These are phyloP conservation scores for Sebastes wilsoni DNA, from an alignment of 2,797 vertebrate species.

Conservation along the genomic window DNA sequence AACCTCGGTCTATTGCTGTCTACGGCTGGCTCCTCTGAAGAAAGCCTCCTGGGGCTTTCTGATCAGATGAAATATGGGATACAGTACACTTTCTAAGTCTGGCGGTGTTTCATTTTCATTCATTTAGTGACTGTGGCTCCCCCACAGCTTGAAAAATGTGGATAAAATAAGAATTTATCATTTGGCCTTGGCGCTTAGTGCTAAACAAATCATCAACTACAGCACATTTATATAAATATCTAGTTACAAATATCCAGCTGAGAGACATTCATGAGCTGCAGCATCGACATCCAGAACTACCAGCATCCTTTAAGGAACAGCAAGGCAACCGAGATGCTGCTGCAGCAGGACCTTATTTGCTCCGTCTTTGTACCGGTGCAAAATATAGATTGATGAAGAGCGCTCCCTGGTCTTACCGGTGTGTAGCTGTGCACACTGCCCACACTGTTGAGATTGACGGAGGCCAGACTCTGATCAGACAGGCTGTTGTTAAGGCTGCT, in stretches of 20 bases:
- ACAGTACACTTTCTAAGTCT: constrained; percentile 44
- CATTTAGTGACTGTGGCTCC: constrained; percentile 36
- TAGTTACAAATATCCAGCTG: constrained; percentile 32
- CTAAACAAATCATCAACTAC: constrained; percentile 16
- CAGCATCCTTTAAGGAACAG: constrained; percentile 1
- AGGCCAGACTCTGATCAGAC: constrained; percentile 94
- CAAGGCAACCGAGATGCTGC: background rate
- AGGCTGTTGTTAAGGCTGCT: constrained; percentile 98
- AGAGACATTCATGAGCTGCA: constrained; percentile 7
- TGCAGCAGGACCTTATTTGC: constrained; percentile 1
- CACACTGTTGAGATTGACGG: constrained; percentile 94
- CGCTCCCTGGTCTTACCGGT: constrained; percentile 80
- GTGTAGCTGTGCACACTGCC: constrained; percentile 93
- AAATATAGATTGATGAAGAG: background rate
- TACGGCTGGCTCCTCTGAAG: constrained; percentile 66
- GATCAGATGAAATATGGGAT: constrained; percentile 66
- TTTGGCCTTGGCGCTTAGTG: constrained; percentile 1
- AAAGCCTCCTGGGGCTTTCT: constrained; percentile 56
- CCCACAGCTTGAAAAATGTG: constrained; percentile 33
- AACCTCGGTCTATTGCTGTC: constrained; percentile 68
- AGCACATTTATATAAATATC: constrained; percentile 35
- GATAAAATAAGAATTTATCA: constrained; percentile 35
- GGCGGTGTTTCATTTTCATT: constrained; percentile 57
- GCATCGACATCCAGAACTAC: background rate
- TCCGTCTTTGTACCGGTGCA: background rate